These are phyloP conservation scores for Anodontia alba DNA, from an alignment of 2,888 invertebrate species.

Conservation along the genomic window DNA sequence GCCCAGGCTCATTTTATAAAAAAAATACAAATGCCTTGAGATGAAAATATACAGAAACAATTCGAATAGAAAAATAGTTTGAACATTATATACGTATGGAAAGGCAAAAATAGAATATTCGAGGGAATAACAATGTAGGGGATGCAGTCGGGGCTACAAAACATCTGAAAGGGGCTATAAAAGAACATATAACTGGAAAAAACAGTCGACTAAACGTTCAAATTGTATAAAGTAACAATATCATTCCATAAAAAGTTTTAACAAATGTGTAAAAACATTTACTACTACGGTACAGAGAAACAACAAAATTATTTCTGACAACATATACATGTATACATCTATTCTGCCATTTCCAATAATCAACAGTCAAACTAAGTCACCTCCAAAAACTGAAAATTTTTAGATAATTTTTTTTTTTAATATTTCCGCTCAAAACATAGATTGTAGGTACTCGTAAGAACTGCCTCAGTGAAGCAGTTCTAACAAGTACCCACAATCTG, in stretches of 20 bases:
- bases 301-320: background rate
- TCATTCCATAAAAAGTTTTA: background rate
- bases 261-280: background rate
- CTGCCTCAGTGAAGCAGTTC: no score
- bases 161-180: background rate
- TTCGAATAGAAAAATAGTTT: slow-evolving; percentile 12
- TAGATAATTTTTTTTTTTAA: no score
- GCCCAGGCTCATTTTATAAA: background rate
- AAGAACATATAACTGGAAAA: background rate
- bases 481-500: no score
- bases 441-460: no score
- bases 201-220: background rate
- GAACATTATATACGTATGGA: background rate
- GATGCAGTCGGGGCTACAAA: background rate
- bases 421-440: no score
- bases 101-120: slow-evolving; percentile 13
- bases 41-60: slow-evolving; percentile 7
- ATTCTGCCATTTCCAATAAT: no score
- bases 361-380: no score
- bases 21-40: background rate
- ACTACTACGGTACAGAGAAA: background rate
- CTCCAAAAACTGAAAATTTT: no score
- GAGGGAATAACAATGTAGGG: background rate
- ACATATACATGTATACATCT: slow-evolving; percentile 2
- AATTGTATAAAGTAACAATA: slow-evolving; percentile 7